These are phyloP conservation scores for Seriola aureovittata DNA, from an alignment of 2,113 vertebrate genomes.

Conservation along the genomic window DNA sequence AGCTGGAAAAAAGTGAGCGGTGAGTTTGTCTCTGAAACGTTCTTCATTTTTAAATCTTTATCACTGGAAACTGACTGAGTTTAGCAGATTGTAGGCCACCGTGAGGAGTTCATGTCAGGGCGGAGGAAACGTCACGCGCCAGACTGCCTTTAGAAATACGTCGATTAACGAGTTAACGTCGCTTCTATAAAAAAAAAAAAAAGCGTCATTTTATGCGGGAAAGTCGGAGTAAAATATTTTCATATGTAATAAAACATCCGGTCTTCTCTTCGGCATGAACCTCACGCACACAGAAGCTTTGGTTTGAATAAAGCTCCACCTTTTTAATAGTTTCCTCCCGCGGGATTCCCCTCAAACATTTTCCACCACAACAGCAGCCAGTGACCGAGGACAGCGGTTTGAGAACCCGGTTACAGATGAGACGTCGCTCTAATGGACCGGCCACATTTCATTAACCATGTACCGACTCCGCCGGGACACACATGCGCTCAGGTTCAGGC, in stretches of 20 bases:
- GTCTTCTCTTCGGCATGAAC: not conserved
- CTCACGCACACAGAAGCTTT: rapidly evolving
- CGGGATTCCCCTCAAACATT: not conserved
- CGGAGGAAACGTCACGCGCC: not conserved
- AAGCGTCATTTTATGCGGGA: no score
- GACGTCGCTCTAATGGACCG: not conserved
- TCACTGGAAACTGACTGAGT: not conserved
- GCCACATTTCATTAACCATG: rapidly evolving
- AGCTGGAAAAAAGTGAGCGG: not conserved
- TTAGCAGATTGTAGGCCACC: constrained; percentile 5
- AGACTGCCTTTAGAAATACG: not conserved
- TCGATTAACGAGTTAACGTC: not conserved
- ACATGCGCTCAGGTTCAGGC: rapidly evolving
- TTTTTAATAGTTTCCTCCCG: not conserved
- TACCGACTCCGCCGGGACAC: not conserved
- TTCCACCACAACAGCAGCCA: not conserved
- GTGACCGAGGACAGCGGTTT: no score
- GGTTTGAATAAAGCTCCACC: no score
- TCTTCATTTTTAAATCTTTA: not conserved
- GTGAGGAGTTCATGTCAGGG: not conserved
- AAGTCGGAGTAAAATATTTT: rapidly evolving
- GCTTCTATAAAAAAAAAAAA: not conserved
- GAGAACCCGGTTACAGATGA: rapidly evolving
- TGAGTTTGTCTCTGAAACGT: not conserved
- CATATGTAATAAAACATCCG: rapidly evolving